A percentile compares a stretch with the other conserved stretches of the same genome.
These are phyloP conservation scores for Drepana falcataria DNA, from an alignment of 2,888 invertebrate species.

Conservation along the genomic window DNA sequence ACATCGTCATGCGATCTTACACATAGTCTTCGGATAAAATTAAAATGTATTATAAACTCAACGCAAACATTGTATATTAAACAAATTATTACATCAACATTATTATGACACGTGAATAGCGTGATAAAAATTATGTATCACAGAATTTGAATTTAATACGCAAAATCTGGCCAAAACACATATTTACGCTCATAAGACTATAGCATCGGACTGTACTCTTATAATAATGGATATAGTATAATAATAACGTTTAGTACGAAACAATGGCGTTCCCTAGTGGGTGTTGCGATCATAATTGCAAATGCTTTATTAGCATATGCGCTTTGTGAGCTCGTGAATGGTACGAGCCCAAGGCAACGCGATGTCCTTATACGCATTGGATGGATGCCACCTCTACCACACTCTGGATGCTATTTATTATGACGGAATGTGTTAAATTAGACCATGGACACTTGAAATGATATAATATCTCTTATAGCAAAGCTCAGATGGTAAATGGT, in stretches of 20 bases:
- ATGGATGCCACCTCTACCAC: slow-evolving; percentile 26
- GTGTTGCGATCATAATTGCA: slow-evolving; percentile 72
- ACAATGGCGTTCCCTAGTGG: slow-evolving; percentile 69
- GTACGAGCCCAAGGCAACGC: slow-evolving; percentile 57
- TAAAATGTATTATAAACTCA: too few relatives aligned
- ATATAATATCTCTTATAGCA: too few relatives aligned
- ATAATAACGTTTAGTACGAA: slow-evolving; percentile 36
- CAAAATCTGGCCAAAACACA: too few relatives aligned
- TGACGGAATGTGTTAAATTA: neutral
- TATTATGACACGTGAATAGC: too few relatives aligned
- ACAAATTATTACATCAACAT: too few relatives aligned
- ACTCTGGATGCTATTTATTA: slow-evolving; percentile 1
- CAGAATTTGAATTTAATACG: too few relatives aligned
- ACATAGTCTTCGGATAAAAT: too few relatives aligned
- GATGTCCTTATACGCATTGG: slow-evolving; percentile 49
- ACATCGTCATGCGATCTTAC: too few relatives aligned
- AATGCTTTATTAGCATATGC: slow-evolving; percentile 71
- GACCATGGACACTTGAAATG: too few relatives aligned
- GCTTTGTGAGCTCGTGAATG: slow-evolving; percentile 69
- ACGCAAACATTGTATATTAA: too few relatives aligned
- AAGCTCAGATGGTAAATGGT: too few relatives aligned
- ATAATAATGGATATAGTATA: neutral
- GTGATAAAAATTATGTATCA: too few relatives aligned
- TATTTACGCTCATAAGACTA: slow-evolving; percentile 1
- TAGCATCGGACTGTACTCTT: neutral